Conservation (phyloP, 1,140 invertebrate species). For the Bemisia tabaci region DNA sequence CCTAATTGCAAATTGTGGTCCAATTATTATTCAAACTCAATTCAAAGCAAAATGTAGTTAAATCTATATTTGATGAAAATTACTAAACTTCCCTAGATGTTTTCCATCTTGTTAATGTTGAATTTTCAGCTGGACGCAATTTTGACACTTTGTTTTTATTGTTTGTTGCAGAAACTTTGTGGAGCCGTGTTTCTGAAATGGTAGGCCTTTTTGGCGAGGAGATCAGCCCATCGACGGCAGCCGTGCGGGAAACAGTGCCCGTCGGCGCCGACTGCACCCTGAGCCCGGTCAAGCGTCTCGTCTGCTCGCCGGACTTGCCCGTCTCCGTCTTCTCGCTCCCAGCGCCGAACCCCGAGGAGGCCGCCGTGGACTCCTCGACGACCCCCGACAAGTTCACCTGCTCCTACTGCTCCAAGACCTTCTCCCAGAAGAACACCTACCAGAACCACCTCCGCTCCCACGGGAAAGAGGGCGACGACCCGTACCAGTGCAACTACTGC, state of each 20-base stretch:
- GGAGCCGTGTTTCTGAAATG: slow-evolving; percentile 30
- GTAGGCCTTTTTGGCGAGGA: slow-evolving; percentile 27
- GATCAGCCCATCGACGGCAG: slow-evolving; percentile 17
- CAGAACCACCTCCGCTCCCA: slow-evolving; percentile 43
- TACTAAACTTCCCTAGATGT: too few relatives aligned
- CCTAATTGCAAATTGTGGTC: too few relatives aligned
- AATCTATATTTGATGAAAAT: too few relatives aligned
- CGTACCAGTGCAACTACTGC: slow-evolving; percentile 79
- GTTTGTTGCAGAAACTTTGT: slow-evolving; percentile 26
- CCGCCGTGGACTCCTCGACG: slow-evolving; percentile 10
- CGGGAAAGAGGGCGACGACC: slow-evolving; percentile 43
- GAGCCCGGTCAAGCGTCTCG: slow-evolving; percentile 25
- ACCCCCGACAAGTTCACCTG: slow-evolving; percentile 25
- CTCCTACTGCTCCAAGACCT: slow-evolving; percentile 41
- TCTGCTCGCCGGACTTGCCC: slow-evolving; percentile 28
- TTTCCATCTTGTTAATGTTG: too few relatives aligned
- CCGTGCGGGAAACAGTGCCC: slow-evolving; percentile 18
- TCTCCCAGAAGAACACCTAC: slow-evolving; percentile 41
- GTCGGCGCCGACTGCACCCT: slow-evolving; percentile 25
- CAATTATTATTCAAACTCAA: too few relatives aligned
- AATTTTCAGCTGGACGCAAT: too few relatives aligned
- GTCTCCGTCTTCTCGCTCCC: slow-evolving; percentile 20
- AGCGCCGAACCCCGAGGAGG: slow-evolving; percentile 1
- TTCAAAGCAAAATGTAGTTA: too few relatives aligned
- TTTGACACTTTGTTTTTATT: too few relatives aligned